A percentile compares a stretch with the other conserved stretches of the same genome.
Evolutionary conservation across 2,797 vertebrate genomes (phyloP).

Genomic region (Myotis daubentonii): DNA sequence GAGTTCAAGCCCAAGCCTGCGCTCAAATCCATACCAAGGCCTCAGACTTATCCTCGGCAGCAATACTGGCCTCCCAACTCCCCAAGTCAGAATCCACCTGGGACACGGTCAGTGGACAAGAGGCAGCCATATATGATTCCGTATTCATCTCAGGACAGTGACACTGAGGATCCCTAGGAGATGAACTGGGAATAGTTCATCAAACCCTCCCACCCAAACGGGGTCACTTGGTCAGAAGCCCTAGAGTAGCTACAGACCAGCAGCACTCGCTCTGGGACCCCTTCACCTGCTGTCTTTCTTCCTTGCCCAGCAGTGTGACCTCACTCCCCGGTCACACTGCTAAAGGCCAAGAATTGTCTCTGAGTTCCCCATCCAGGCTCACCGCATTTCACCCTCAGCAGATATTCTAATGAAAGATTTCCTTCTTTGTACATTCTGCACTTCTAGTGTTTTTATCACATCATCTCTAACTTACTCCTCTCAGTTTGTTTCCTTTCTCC

Average conservation of each 20-base stretch:
- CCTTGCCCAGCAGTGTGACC: not conserved
- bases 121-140: not conserved
- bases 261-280: not conserved
- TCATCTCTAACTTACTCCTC: not conserved
- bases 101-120: not conserved
- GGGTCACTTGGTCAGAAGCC: not conserved
- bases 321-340: not conserved
- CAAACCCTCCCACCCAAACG: not conserved
- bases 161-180: not conserved
- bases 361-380: not conserved
- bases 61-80: not conserved
- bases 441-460: not conserved
- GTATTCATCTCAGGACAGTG: not conserved
- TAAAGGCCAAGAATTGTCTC: not conserved
- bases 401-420: not conserved
- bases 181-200: not conserved
- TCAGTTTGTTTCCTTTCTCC: slow-evolving; percentile 25
- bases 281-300: not conserved
- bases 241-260: not conserved
- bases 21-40: not conserved
- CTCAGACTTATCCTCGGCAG: not conserved
- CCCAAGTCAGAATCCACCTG: not conserved
- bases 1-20: fast-evolving
- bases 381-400: not conserved
- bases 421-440: not conserved